Evolutionary conservation across 2,113 vertebrate genomes (phyloP), one percentile per base, ranked within the genome.

Genomic region (Cranoglanis bouderius): DNA sequence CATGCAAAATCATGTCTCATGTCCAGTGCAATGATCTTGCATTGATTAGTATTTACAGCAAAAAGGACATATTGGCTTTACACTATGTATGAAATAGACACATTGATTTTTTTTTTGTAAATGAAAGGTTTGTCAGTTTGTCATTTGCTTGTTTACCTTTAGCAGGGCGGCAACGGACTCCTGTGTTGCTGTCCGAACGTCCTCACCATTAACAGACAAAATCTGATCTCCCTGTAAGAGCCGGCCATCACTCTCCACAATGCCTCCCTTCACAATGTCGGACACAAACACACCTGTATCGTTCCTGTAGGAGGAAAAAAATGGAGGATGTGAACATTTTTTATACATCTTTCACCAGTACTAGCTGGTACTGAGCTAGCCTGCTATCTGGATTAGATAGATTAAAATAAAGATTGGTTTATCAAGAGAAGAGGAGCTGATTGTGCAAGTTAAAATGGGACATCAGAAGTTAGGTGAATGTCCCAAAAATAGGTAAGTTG

Each of bases 221-320:
- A 99, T 98, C 94, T 99, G 98, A 92, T 99, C 98, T 65, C 98
- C 98, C 91, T 98, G 98, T 95, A 96, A 96, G 90, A 99, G 92
- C 4, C 95, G 96, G 2, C 97, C 97, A 40, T 99, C 98, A 0
- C 92, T 85, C 83, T 99, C 98, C 89, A 96, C 97, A 89, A 98
- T 95, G 65, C 98, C 98, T 85, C 98, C 98, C 94, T 97, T 98
- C 87, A 99, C 98, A 0, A 99, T 97, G 63, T 99, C 98, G 0
- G 98, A 99, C 86, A 99, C 97, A 91, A 99, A 99, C 13, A 99
- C 98, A 1, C 98, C 98, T 0, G 97, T 97, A 91, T 98, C 98
- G 40, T 96, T 99, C 94, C 98, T 99, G 94, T 19, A 86, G 12
- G 57, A 67, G 24, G 4, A 72, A 14, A 2, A 78, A 51, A 67